Evolutionary conservation across 2,888 invertebrate species (phyloP).

Genomic region (Limnephilus auricula): DNA sequence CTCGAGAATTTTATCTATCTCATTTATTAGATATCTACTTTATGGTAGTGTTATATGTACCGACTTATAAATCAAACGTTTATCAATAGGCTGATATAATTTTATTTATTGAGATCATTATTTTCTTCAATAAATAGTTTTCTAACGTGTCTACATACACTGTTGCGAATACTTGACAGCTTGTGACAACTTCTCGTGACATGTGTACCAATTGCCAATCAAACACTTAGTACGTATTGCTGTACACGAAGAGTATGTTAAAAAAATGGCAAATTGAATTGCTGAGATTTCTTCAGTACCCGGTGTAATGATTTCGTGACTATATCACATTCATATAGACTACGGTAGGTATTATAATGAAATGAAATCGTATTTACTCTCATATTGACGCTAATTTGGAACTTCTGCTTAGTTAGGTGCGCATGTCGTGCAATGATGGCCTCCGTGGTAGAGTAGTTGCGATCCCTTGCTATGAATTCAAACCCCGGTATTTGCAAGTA

Average conservation of each 20-base stretch:
- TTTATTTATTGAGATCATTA: not conserved
- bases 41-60: too few species aligned
- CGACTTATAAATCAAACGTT: too few species aligned
- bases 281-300: not conserved
- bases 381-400: not conserved
- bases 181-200: not conserved
- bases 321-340: not conserved
- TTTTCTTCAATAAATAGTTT: not conserved
- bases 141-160: not conserved
- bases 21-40: not conserved
- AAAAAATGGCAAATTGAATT: not conserved
- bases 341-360: not conserved
- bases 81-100: not conserved
- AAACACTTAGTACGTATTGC: not conserved
- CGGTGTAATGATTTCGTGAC: slow-evolving; percentile 12
- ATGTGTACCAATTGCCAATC: not conserved
- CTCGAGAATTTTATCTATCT: too few species aligned
- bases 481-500: too few species aligned
- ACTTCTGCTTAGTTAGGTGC: not conserved
- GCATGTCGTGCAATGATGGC: too few species aligned
- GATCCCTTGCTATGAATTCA: too few species aligned
- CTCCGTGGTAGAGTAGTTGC: too few species aligned
- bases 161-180: not conserved
- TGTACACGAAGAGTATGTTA: not conserved
- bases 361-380: slow-evolving; percentile 5